A percentile compares a stretch with the other conserved stretches of the same genome.
Conservation (phyloP, 2,888 invertebrate genomes). For the Philopedon plagiatum region DNA sequence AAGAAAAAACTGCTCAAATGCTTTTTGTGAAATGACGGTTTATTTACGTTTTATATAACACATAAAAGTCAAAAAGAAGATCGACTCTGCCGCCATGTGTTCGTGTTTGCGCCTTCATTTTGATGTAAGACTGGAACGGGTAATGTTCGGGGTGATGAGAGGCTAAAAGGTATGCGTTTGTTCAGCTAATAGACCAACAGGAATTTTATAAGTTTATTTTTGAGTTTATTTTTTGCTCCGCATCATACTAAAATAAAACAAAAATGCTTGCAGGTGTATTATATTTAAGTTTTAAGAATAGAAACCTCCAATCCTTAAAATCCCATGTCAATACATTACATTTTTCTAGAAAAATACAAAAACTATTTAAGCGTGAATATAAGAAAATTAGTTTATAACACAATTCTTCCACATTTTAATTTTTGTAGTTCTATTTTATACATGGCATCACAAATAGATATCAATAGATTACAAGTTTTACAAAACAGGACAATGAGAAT, state of each 20-base stretch:
- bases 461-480: no score
- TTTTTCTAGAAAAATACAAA: no score
- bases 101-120: conserved; percentile 37
- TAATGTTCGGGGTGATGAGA: conserved; percentile 41
- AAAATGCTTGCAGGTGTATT: not conserved
- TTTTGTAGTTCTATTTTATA: not conserved
- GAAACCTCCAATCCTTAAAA: no score
- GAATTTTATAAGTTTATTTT: conserved; percentile 32
- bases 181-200: conserved; percentile 29
- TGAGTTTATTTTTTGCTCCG: conserved; percentile 11
- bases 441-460: no score
- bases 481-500: no score
- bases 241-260: not conserved
- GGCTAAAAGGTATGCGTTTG: conserved; percentile 40
- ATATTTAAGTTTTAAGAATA: no score
- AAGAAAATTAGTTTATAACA: no score
- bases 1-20: conserved; percentile 27
- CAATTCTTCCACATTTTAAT: not conserved
- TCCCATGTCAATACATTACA: no score
- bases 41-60: conserved; percentile 47
- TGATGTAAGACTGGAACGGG: conserved; percentile 30
- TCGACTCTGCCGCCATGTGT: conserved; percentile 33
- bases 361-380: no score
- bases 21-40: conserved; percentile 39
- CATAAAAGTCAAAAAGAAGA: conserved; percentile 38